Evolutionary conservation across 2,888 invertebrate species (phyloP).

Genomic region (Idaea straminata): DNA sequence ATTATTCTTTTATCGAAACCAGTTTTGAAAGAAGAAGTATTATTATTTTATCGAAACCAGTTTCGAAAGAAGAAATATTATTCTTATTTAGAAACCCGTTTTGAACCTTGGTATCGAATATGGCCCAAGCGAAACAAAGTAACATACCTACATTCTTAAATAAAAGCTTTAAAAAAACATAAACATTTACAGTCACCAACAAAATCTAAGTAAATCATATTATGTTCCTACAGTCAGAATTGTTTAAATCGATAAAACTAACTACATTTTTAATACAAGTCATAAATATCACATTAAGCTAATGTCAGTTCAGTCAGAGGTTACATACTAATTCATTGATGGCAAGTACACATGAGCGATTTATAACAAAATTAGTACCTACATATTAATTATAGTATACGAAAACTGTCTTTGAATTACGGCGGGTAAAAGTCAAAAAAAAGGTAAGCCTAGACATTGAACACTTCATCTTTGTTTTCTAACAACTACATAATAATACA

Average conservation of each 20-base stretch:
- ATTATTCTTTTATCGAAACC: too few species aligned
- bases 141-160: not conserved
- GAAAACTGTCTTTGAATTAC: not conserved
- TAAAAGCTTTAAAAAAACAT: not conserved
- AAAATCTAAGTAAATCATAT: slow-evolving; percentile 36
- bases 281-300: slow-evolving; percentile 78
- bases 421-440: not conserved
- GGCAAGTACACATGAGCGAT: slow-evolving; percentile 48
- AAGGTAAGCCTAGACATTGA: not conserved
- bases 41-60: too few species aligned
- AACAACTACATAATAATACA: not conserved
- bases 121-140: too few species aligned
- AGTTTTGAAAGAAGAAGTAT: too few species aligned
- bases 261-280: slow-evolving; percentile 63
- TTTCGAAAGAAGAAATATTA: too few species aligned
- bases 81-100: too few species aligned
- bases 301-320: slow-evolving; percentile 75
- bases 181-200: not conserved
- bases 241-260: slow-evolving; percentile 55
- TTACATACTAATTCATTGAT: slow-evolving; percentile 56
- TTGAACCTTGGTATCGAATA: too few species aligned
- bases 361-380: slow-evolving; percentile 30
- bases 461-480: not conserved
- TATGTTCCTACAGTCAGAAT: slow-evolving; percentile 42
- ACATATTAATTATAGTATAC: not conserved